Evolutionary conservation across 2,113 vertebrate genomes (phyloP).

Genomic region (Gymnocephalus cernua): DNA sequence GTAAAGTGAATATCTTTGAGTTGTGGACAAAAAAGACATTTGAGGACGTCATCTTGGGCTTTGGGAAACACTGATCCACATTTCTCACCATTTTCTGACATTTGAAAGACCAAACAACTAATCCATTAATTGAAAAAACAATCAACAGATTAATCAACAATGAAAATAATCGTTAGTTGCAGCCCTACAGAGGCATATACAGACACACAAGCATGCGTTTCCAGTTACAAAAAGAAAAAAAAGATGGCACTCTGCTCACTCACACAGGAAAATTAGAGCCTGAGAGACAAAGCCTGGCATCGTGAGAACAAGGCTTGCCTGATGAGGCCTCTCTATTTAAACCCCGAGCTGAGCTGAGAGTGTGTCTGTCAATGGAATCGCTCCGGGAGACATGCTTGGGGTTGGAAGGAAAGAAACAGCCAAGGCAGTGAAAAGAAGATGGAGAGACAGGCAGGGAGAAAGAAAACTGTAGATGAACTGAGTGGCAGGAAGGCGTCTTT

Average conservation of each 20-base stretch:
- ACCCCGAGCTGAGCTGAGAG: constrained; percentile 59
- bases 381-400: constrained; percentile 57
- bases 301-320: constrained; percentile 63
- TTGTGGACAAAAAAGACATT: no score
- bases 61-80: no score
- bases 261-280: constrained; percentile 56
- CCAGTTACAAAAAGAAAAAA: constrained; percentile 29
- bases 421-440: constrained; percentile 33
- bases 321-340: constrained; percentile 68
- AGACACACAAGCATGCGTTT: constrained; percentile 24
- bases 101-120: no score
- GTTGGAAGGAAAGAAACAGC: constrained; percentile 38
- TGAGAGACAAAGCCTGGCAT: constrained; percentile 59
- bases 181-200: not conserved
- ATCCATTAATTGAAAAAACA: no score
- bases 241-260: constrained; percentile 38
- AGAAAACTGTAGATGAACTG: constrained; percentile 9
- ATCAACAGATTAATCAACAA: no score
- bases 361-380: constrained; percentile 53
- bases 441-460: constrained; percentile 24
- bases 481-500: constrained; percentile 41
- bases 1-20: no score
- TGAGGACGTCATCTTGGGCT: no score
- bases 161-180: no score
- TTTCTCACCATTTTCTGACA: no score